Evolutionary conservation across 2,113 vertebrate genomes (phyloP).

Genomic region (Oceanodroma tethys): DNA sequence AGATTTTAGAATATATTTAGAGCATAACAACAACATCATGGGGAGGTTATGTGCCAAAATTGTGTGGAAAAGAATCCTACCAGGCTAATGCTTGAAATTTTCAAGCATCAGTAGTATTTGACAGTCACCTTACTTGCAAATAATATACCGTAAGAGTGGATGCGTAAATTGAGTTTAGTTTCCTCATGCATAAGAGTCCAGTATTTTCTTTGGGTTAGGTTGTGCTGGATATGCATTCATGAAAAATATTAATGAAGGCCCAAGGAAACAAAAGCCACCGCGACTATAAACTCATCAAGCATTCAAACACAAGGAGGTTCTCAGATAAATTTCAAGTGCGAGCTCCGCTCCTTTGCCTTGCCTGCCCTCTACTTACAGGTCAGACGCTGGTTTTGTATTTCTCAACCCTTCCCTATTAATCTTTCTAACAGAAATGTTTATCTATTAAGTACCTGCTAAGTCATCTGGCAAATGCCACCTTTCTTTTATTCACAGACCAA

Average conservation of each 20-base stretch:
- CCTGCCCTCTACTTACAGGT: background rate
- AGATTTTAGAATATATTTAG: background rate
- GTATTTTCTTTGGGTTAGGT: background rate
- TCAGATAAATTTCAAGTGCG: background rate
- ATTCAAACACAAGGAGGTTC: background rate
- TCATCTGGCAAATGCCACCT: background rate
- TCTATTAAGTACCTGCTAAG: background rate
- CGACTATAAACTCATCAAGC: background rate
- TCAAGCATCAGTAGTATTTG: background rate
- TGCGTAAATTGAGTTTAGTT: background rate
- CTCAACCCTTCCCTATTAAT: background rate
- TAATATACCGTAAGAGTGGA: background rate
- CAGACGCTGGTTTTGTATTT: background rate
- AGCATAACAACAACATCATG: background rate
- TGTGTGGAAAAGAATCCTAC: background rate
- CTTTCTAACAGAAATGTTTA: background rate
- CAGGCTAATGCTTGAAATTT: background rate
- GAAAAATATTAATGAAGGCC: background rate
- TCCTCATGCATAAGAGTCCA: background rate
- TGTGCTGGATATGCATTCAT: background rate
- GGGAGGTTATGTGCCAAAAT: background rate
- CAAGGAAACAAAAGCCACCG: background rate
- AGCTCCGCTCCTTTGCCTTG: background rate
- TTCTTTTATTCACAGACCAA: background rate
- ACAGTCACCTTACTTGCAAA: background rate